Percentiles rank a stretch among this genome's conserved stretches.
These are phyloP conservation scores for Erpetoichthys calabaricus DNA, from an alignment of 2,797 vertebrate genomes.

Conservation along the genomic window DNA sequence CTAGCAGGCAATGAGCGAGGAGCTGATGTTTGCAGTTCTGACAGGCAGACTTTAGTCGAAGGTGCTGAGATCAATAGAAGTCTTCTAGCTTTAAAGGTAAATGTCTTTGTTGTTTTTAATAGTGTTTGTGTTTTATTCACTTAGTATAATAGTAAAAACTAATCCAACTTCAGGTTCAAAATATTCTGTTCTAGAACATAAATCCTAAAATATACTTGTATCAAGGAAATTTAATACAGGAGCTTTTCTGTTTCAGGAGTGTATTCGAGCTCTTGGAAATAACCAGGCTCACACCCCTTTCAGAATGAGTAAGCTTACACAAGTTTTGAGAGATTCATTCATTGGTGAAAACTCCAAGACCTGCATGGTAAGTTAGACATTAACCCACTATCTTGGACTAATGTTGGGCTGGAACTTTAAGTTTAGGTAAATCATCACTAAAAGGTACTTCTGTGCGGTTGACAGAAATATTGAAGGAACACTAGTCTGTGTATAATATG, in stretches of 20 bases:
- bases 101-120: background rate
- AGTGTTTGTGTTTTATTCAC: too few relatives aligned
- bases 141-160: too few relatives aligned
- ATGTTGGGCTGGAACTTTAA: too few relatives aligned
- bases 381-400: background rate
- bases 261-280: constrained; percentile 85
- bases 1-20: constrained; percentile 92
- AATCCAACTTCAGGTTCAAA: too few relatives aligned
- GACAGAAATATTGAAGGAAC: too few relatives aligned
- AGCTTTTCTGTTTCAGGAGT: constrained; percentile 56
- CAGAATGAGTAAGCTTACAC: constrained; percentile 90
- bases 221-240: too few relatives aligned
- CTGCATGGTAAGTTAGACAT: constrained; percentile 69
- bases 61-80: constrained; percentile 93
- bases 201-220: too few relatives aligned
- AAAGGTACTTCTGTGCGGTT: too few relatives aligned
- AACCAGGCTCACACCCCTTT: constrained; percentile 93
- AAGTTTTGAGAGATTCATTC: constrained; percentile 90
- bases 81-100: constrained; percentile 87
- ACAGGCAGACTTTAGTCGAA: constrained; percentile 78
- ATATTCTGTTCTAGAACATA: too few relatives aligned
- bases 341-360: constrained; percentile 86
- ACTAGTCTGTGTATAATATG: too few relatives aligned
- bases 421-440: too few relatives aligned
- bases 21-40: constrained; percentile 73